Evolutionary conservation across 2,113 vertebrate genomes (phyloP), one percentile per base, ranked within the genome.

Genomic region (Agapornis roseicollis): DNA sequence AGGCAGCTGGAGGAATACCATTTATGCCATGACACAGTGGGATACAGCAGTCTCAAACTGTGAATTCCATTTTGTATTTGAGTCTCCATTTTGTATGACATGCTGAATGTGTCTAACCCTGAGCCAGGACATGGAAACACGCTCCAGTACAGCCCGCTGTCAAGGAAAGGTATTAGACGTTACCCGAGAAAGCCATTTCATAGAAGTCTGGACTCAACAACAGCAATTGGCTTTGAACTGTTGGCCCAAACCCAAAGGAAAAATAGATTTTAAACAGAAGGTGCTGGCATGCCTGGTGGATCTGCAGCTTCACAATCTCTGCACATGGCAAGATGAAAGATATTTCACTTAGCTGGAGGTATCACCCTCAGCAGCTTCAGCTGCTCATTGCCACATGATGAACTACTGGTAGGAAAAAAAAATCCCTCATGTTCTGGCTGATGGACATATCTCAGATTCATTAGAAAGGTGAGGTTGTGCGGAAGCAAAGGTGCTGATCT

Each of bases 241-340:
- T 90, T 95, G 94, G 91, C 63, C 50, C 47, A 68, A 80, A 79
- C 46, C 86, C 87, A 94, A 71, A 95, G 95, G 92, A 96, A 94
- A 96, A 96, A 88, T 71, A 91, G 82, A 93, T 97, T 94, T 96
- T 88, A 94, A 96, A 93, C 93, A 96, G 94, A 96, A 95, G 94
- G 93, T 94, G 88, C 79, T 96, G 93, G 93, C 90, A 92, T 69
- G 85, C 60, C 64, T 93, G 93, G 93, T 95, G 69, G 79, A 84
- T 83, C 93, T 85, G 50, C 65, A 96, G 76, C 91, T 95, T 95
- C 33, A 4, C 55, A 86, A 72, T 20, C 74, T 65, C 64, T 77
- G 76, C 64, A 52, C 39, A 78, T 83, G 79, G 91, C 80, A 96
- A 83, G 69, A 90, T 29, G 89, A 90, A 88, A 81, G 94, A 74